Evolutionary conservation across 2,797 vertebrate genomes (phyloP), one percentile per base, ranked within the genome.

Genomic region (Amphiprion clarkii): DNA sequence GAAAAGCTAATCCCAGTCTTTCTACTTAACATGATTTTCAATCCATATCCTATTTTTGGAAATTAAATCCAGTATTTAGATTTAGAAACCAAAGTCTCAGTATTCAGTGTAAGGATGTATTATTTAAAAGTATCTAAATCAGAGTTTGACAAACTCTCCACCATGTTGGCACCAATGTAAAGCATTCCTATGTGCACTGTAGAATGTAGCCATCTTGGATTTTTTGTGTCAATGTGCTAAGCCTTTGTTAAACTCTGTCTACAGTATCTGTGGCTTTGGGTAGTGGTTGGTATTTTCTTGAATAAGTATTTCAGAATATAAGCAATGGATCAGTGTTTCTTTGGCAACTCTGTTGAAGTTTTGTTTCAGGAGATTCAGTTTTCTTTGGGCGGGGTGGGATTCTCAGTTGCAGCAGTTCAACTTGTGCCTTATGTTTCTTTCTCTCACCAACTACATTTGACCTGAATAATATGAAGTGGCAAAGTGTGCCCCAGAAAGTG

Each of bases 351-450:
- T 81, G 42, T 84, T 63, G 39, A 64, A 67, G 55, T 83, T 90
- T 75, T 49, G 23, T 87, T 82, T 79, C 67, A 79, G 69, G 78
- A 78, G 81, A 70, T 76, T 88, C 69, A 59, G 67, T 83, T 82
- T 85, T 78, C 71, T 80, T 88, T 74, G 49, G 83, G 63, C 58
- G 59, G 82, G 81, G 67, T 84, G 81, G 82, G 77, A 80, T 90
- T 89, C 84, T 88, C 84, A 78, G 84, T 91, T 89, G 78, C 89
- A 92, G 89, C 89, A 81, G 88, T 92, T 93, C 84, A 92, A 90
- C 91, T 94, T 92, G 95, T 96, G 95, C 95, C 95, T 96, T 96
- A 95, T 93, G 92, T 95, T 95, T 94, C 83, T 93, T 93, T 94
- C 83, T 91, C 81, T 89, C 89, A 93, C 88, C 87, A 90, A 91